Evolutionary conservation across 2,113 vertebrate species (phyloP).

Genomic region (Rutilus rutilus): DNA sequence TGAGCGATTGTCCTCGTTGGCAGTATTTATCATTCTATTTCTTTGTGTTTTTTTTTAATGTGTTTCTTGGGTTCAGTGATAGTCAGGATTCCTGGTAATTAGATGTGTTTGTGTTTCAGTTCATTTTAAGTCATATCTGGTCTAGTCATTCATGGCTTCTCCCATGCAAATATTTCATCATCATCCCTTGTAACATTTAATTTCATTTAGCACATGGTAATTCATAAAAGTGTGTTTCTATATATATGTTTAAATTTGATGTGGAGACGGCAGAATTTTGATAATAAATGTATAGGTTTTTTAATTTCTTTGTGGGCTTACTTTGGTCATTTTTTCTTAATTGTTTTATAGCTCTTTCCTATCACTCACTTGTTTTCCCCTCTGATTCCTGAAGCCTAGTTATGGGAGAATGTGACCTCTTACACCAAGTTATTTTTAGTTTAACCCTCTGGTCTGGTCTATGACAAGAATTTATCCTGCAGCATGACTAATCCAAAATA

Average conservation of each 20-base stretch:
- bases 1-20: conserved; percentile 73
- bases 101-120: background rate
- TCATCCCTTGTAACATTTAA: background rate
- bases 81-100: background rate
- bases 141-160: background rate
- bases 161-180: background rate
- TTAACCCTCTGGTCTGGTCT: conserved; percentile 34
- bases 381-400: conserved; percentile 10
- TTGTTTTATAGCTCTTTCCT: conserved; percentile 6
- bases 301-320: background rate
- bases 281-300: background rate
- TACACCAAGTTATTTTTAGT: conserved; percentile 27
- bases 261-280: background rate
- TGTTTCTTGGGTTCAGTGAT: background rate
- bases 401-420: conserved; percentile 41
- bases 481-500: conserved; percentile 42
- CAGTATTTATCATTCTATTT: conserved; percentile 67
- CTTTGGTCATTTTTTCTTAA: background rate
- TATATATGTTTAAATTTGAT: background rate
- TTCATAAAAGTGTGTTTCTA: background rate
- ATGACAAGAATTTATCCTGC: conserved; percentile 21
- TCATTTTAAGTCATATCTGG: background rate
- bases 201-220: background rate
- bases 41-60: background rate
- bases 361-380: background rate